Conservation (phyloP, 2,797 vertebrate genomes). For the Fringilla coelebs region DNA sequence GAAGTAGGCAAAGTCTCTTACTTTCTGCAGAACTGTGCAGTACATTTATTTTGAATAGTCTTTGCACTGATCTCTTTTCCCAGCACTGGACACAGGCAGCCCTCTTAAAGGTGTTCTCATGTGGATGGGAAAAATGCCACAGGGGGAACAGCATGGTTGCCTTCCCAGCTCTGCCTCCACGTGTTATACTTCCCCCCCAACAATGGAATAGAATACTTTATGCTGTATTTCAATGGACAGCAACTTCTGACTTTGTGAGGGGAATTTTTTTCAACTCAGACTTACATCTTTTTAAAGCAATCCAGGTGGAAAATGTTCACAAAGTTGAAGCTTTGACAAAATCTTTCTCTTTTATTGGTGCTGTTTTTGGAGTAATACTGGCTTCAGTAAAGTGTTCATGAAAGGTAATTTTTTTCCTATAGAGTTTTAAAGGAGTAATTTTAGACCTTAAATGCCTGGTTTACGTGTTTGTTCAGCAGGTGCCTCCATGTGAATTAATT, state of each 20-base stretch:
- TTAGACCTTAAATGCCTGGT: neutral
- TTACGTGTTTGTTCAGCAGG: neutral
- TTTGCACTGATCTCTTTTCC: neutral
- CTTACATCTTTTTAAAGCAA: neutral
- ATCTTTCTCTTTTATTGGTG: neutral
- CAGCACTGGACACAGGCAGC: neutral
- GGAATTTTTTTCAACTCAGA: neutral
- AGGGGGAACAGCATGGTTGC: neutral
- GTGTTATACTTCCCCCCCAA: neutral
- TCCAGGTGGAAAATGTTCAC: neutral
- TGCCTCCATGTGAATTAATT: neutral
- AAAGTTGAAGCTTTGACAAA: neutral
- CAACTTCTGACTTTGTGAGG: neutral
- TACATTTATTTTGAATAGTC: neutral
- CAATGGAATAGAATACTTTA: neutral
- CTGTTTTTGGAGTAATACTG: neutral
- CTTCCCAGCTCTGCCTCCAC: neutral
- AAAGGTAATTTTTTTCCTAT: neutral
- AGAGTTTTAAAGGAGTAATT: neutral
- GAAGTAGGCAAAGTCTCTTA: neutral
- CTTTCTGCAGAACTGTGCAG: neutral
- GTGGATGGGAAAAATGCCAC: neutral
- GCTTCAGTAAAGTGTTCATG: neutral
- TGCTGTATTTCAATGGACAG: neutral
- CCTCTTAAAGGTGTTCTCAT: neutral